Conservation (phyloP, 2,888 invertebrate genomes). For the Panopea generosa region DNA sequence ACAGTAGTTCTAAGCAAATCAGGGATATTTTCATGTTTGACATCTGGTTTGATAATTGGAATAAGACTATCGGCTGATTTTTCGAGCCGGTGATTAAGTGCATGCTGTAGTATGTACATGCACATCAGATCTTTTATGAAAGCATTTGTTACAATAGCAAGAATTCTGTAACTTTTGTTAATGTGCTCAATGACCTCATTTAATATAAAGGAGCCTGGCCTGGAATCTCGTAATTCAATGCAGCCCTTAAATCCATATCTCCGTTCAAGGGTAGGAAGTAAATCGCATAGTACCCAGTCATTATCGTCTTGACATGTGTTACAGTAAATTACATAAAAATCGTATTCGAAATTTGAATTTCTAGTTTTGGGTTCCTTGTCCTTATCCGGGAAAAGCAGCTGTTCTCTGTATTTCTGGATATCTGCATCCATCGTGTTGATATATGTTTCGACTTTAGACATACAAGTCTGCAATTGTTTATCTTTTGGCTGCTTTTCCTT, state of each 20-base stretch:
- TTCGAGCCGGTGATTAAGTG: no score
- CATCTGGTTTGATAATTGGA: no score
- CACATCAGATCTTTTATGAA: background rate
- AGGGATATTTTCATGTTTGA: no score
- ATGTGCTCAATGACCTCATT: background rate
- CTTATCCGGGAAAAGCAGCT: no score
- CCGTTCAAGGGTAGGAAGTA: background rate
- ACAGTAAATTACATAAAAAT: slow-evolving; percentile 17
- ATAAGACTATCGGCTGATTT: no score
- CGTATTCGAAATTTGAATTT: slow-evolving; percentile 5
- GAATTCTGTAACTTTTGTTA: background rate
- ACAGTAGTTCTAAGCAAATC: no score
- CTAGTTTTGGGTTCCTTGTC: background rate
- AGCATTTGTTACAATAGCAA: background rate
- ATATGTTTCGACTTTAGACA: background rate
- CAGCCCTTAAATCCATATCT: background rate
- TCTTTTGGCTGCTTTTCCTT: no score
- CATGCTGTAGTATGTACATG: no score
- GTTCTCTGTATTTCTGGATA: background rate
- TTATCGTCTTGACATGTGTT: slow-evolving; percentile 1
- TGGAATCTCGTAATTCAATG: background rate
- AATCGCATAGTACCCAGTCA: background rate
- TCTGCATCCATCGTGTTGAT: background rate
- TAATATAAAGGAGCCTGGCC: background rate
- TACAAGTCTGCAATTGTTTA: no score